phyloP scores from a whole-genome alignment of 2,797 vertebrate species.

The Pitangus sulphuratus region DNA sequence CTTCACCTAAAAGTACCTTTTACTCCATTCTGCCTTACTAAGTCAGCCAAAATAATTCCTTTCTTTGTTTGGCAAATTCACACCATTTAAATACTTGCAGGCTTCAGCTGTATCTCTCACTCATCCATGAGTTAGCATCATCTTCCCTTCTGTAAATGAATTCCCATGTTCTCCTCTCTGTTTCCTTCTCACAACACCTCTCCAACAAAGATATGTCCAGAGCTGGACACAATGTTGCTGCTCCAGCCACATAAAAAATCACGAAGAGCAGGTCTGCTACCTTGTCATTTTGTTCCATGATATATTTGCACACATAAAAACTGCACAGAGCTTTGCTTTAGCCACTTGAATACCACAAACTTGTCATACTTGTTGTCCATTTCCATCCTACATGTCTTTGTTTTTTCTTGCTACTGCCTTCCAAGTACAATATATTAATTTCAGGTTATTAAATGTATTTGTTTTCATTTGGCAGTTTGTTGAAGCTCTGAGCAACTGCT shows the following conservation, averaged over 20 bases:
- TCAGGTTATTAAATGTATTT: slow-evolving; percentile 62
- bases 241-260: neutral
- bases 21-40: neutral
- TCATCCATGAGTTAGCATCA: neutral
- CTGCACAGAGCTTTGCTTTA: neutral
- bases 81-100: slow-evolving; percentile 41
- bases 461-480: slow-evolving; percentile 48
- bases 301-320: neutral
- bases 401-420: slow-evolving; percentile 19
- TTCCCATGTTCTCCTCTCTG: neutral
- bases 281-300: neutral
- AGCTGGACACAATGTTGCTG: neutral
- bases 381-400: neutral
- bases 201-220: neutral
- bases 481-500: slow-evolving; percentile 59
- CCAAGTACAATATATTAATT: slow-evolving; percentile 57
- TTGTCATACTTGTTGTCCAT: slow-evolving; percentile 44
- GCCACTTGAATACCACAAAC: slow-evolving; percentile 34
- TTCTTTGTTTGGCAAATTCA: slow-evolving; percentile 42
- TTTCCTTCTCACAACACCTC: neutral
- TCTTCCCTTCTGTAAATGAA: neutral
- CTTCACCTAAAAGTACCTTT: slow-evolving; percentile 28
- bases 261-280: neutral
- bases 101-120: slow-evolving; percentile 17
- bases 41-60: slow-evolving; percentile 34